Percentiles rank a stretch among this genome's conserved stretches.
Conservation (phyloP, 2,113 vertebrate genomes). For the Silurus meridionalis region DNA sequence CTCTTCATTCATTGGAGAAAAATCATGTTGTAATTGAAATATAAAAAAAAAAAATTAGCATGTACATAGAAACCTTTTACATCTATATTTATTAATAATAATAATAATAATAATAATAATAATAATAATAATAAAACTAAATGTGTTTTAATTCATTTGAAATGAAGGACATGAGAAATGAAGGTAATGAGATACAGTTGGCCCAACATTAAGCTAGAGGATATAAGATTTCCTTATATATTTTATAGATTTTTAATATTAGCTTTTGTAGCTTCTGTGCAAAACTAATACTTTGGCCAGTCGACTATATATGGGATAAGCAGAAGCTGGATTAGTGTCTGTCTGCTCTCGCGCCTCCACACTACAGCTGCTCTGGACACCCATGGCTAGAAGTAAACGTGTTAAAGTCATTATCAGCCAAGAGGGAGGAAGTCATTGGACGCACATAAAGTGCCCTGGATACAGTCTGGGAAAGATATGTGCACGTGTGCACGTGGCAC, state of each 20-base stretch:
- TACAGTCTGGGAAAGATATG: slow-evolving; percentile 69
- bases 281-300: not conserved
- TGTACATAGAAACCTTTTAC: no score
- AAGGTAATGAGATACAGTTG: not conserved
- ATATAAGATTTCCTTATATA: not conserved
- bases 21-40: no score
- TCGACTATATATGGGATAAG: not conserved
- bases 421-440: slow-evolving; percentile 79
- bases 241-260: not conserved
- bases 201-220: not conserved
- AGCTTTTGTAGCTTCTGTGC: not conserved
- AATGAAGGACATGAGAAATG: not conserved
- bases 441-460: slow-evolving; percentile 75
- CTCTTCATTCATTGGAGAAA: no score
- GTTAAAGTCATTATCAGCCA: slow-evolving; percentile 76
- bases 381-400: slow-evolving; percentile 59
- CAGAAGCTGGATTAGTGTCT: not conserved
- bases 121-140: no score
- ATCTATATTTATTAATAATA: no score
- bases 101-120: no score
- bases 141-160: no score
- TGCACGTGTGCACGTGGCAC: slow-evolving; percentile 32
- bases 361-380: slow-evolving; percentile 40
- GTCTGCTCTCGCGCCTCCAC: not conserved
- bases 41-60: no score